A percentile compares a stretch with the other conserved stretches of the same genome.
Evolutionary conservation across 2,888 invertebrate genomes (phyloP).

Genomic region (Brachypalpus laphriformis): DNA sequence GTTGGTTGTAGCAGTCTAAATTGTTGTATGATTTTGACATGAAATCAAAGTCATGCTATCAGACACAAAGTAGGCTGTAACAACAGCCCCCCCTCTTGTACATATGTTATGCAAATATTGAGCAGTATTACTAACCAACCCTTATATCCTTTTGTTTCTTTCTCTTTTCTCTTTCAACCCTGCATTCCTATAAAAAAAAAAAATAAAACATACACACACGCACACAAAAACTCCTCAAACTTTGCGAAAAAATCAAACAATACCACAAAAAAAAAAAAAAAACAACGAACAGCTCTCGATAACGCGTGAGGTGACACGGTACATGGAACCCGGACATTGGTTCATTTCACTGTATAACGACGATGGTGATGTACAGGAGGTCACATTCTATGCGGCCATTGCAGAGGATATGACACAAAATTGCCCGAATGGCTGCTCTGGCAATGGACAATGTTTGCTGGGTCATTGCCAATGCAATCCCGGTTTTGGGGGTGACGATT

Average conservation of each 20-base stretch:
- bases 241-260: conserved; percentile 14
- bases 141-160: conserved; percentile 58
- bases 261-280: conserved; percentile 10
- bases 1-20: conserved; percentile 7
- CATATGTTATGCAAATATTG: conserved; percentile 60
- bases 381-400: conserved; percentile 91
- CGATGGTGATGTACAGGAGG: conserved; percentile 94
- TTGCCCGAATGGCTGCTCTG: conserved; percentile 97
- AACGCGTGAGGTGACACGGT: conserved; percentile 95
- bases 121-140: conserved; percentile 64
- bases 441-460: conserved; percentile 97
- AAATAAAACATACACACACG: conserved; percentile 5
- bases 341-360: conserved; percentile 98
- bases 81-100: conserved; percentile 41
- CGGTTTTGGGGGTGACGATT: conserved; percentile 97
- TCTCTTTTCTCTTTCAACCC: conserved; percentile 62
- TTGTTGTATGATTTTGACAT: not conserved
- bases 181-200: conserved; percentile 42
- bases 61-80: conserved; percentile 5
- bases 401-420: conserved; percentile 97
- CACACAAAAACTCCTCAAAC: conserved; percentile 43
- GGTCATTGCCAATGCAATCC: conserved; percentile 98
- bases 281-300: conserved; percentile 86
- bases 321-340: conserved; percentile 98
- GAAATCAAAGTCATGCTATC: not conserved